Evolutionary conservation across 2,797 vertebrate species (phyloP).

Genomic region (Gymnocypris eckloni): DNA sequence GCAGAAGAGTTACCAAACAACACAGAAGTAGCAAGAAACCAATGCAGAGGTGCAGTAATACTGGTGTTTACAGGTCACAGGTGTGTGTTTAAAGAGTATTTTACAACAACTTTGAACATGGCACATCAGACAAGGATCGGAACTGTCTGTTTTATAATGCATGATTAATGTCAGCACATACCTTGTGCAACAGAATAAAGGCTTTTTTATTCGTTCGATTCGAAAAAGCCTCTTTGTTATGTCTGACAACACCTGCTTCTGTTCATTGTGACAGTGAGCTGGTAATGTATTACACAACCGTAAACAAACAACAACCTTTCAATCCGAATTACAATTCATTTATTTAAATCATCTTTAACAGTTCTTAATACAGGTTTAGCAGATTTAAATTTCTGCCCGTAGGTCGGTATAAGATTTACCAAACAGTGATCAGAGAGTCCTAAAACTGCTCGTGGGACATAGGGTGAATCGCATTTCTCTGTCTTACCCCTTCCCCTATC

Average conservation of each 20-base stretch:
- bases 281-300: neutral
- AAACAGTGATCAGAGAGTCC: too few species aligned
- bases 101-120: neutral
- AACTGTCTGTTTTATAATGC: neutral
- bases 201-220: neutral
- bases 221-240: neutral
- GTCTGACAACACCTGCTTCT: neutral
- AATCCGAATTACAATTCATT: neutral
- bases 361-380: too few species aligned
- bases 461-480: too few species aligned
- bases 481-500: too few species aligned
- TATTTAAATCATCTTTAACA: neutral
- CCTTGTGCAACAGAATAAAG: neutral
- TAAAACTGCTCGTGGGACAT: too few species aligned
- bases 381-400: too few species aligned
- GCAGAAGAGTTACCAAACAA: neutral
- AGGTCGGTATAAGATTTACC: too few species aligned
- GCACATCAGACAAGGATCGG: neutral
- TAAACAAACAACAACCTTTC: neutral
- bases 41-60: neutral
- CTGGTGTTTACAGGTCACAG: neutral
- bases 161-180: neutral
- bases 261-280: neutral
- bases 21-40: neutral
- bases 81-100: neutral